phyloP scores from a whole-genome alignment of 2,888 invertebrate species.

The Pollenia amentaria region DNA sequence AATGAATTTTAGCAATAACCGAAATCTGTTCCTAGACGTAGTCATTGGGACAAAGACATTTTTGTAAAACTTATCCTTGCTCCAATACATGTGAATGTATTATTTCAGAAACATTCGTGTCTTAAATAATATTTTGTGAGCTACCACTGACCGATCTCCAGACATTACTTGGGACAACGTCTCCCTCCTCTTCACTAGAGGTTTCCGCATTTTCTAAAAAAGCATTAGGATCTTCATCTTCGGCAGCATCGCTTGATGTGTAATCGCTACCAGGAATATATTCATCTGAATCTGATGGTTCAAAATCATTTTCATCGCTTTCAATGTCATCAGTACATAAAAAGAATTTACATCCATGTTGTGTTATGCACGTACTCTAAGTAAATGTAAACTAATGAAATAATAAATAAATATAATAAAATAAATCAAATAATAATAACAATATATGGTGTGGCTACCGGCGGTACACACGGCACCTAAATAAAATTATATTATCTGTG shows the following conservation, averaged over 20 bases:
- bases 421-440: no score
- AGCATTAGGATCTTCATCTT: slow-evolving; percentile 11
- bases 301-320: slow-evolving; percentile 10
- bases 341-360: no score
- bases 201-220: slow-evolving; percentile 17
- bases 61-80: not conserved
- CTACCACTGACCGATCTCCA: slow-evolving; percentile 48
- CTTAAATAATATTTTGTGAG: slow-evolving; percentile 21
- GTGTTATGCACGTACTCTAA: no score
- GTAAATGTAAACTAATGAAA: no score
- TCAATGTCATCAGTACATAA: not conserved
- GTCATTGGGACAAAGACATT: not conserved
- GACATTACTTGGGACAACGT: no score
- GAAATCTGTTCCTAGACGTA: not conserved
- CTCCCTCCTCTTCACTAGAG: slow-evolving; percentile 47
- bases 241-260: not conserved
- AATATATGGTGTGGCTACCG: no score
- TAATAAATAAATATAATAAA: no score
- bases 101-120: slow-evolving; percentile 41
- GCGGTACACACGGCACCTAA: no score
- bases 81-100: slow-evolving; percentile 20
- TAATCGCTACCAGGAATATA: no score
- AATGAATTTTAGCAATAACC: slow-evolving; percentile 9
- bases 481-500: no score
- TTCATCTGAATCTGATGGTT: no score